Conservation (phyloP, 1,140 invertebrate genomes). For the Zaprionus tsacasi region DNA sequence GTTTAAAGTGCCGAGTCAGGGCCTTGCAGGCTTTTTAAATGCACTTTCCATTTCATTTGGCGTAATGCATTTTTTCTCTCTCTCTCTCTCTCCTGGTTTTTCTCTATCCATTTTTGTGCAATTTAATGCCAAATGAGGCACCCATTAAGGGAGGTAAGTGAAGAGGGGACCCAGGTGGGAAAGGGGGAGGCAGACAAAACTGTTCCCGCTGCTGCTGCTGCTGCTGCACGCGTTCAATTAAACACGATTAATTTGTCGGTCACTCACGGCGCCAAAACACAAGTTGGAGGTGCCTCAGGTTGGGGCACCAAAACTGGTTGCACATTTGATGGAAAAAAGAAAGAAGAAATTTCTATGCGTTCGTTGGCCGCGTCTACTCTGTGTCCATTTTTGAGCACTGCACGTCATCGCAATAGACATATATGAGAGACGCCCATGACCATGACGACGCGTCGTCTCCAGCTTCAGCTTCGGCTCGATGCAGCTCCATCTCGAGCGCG, state of each 20-base stretch:
- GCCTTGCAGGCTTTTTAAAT: constrained; percentile 8
- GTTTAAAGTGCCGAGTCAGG: constrained; percentile 3
- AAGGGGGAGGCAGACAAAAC: background rate
- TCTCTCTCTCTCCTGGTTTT: background rate
- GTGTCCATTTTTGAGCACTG: constrained; percentile 58
- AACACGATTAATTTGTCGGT: constrained; percentile 61
- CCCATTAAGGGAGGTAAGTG: constrained; percentile 9
- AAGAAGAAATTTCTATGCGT: constrained; percentile 72
- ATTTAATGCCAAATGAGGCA: constrained; percentile 55
- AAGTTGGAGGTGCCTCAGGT: background rate
- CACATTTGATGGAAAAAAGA: constrained; percentile 50
- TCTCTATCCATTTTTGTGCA: constrained; percentile 52
- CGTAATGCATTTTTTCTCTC: constrained; percentile 28
- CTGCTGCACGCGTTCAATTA: constrained; percentile 47
- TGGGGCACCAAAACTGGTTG: constrained; percentile 65
- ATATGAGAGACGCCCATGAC: constrained; percentile 73
- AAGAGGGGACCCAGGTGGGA: background rate
- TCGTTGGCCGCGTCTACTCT: constrained; percentile 60
- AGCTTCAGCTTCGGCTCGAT: background rate
- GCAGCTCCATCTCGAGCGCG: background rate
- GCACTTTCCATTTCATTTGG: constrained; percentile 72
- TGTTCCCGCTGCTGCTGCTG: constrained; percentile 25
- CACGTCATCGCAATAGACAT: constrained; percentile 66
- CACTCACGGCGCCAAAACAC: constrained; percentile 23
- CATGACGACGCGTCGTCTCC: constrained; percentile 61